A percentile compares a stretch with the other conserved stretches of the same genome.
phyloP scores from a whole-genome alignment of 1,140 invertebrate species.

The Hypsibius dujardini region DNA sequence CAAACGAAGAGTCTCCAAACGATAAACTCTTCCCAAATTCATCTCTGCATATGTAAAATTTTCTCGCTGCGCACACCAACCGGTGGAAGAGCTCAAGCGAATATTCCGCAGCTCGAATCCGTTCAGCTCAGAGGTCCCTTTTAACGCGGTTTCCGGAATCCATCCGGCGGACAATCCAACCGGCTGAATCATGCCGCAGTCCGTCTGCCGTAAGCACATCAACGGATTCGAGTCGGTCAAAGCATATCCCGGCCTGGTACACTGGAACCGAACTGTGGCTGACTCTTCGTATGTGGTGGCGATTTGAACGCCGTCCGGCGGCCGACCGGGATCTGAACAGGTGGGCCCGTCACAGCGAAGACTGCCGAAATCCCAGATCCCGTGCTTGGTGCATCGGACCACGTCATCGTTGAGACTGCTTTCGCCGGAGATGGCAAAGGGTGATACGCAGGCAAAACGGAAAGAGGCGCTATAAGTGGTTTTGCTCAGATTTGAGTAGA shows the following conservation, averaged over 20 bases:
- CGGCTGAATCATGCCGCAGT: slow-evolving; percentile 78
- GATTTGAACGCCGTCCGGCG: slow-evolving; percentile 69
- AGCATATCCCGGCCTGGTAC: slow-evolving; percentile 74
- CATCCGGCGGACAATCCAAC: slow-evolving; percentile 74
- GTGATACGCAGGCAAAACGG: slow-evolving; percentile 66
- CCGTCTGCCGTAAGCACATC: slow-evolving; percentile 63
- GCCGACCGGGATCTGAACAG: slow-evolving; percentile 80
- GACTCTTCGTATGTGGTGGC: slow-evolving; percentile 58
- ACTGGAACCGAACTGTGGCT: slow-evolving; percentile 69
- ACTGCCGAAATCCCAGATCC: slow-evolving; percentile 90
- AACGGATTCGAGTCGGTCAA: slow-evolving; percentile 74
- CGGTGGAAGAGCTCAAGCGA: slow-evolving; percentile 74
- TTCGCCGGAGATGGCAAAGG: slow-evolving; percentile 66
- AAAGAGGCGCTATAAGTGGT: slow-evolving; percentile 62
- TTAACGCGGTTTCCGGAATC: slow-evolving; percentile 86
- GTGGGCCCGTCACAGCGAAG: slow-evolving; percentile 84
- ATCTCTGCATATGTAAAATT: slow-evolving; percentile 83
- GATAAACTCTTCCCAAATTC: slow-evolving; percentile 68
- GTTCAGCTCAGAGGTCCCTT: slow-evolving; percentile 63
- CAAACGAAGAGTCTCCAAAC: slow-evolving; percentile 64
- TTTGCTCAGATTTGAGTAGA: slow-evolving; percentile 57
- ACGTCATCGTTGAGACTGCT: slow-evolving; percentile 74
- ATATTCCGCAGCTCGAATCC: slow-evolving; percentile 50
- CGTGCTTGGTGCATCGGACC: slow-evolving; percentile 71
- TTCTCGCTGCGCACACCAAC: slow-evolving; percentile 73